Percentiles rank a stretch among this genome's conserved stretches.
These are phyloP conservation scores for Artemia franciscana DNA, from an alignment of 1,140 invertebrate genomes.

Conservation along the genomic window DNA sequence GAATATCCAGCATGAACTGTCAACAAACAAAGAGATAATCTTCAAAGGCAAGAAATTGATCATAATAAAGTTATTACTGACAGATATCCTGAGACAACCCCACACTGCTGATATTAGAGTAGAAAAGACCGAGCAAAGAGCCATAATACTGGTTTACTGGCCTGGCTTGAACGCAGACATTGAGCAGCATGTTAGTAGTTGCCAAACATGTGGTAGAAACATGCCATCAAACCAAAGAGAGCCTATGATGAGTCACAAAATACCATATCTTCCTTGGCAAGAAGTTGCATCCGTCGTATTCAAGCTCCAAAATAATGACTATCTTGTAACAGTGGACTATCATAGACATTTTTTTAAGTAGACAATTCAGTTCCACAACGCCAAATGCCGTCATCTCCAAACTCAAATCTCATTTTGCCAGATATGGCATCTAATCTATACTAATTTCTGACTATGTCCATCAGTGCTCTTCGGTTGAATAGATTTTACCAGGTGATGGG, in stretches of 20 bases:
- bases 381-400: too few relatives aligned
- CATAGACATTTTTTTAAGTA: background rate
- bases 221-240: background rate
- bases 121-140: too few relatives aligned
- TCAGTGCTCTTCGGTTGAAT: background rate
- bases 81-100: too few relatives aligned
- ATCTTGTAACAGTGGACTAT: background rate
- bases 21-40: background rate
- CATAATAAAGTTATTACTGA: too few relatives aligned
- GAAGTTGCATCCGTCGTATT: too few relatives aligned
- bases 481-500: background rate
- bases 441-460: too few relatives aligned
- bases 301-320: background rate
- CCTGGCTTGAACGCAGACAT: conserved; percentile 21
- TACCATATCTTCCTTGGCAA: background rate
- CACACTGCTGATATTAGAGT: too few relatives aligned
- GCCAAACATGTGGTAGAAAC: background rate
- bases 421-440: too few relatives aligned
- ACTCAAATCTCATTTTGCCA: too few relatives aligned
- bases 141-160: too few relatives aligned
- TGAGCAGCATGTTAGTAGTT: background rate
- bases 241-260: background rate
- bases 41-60: too few relatives aligned
- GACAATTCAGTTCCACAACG: background rate
- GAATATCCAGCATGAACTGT: background rate